Conservation (phyloP, 2,113 vertebrate species). For the Rhipidura dahli region DNA sequence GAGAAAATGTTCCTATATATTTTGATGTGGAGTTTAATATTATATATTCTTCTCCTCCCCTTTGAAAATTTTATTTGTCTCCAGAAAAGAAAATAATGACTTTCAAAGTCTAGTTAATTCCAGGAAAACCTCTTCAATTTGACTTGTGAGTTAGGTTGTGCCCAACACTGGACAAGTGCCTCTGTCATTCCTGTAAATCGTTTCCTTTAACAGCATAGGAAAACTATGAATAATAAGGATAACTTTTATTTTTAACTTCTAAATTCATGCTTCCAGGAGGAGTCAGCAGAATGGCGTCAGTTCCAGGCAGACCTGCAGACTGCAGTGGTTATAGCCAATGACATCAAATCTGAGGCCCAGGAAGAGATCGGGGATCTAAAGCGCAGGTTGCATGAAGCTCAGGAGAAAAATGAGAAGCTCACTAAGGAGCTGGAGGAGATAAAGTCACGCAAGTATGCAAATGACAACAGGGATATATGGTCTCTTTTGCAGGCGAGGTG, state of each 20-base stretch:
- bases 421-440: constrained; percentile 91
- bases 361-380: constrained; percentile 95
- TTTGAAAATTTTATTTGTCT: neutral
- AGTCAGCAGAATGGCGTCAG: constrained; percentile 95
- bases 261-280: constrained; percentile 75
- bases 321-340: constrained; percentile 94
- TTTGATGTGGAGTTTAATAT: neutral
- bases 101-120: neutral
- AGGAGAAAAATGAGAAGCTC: constrained; percentile 92
- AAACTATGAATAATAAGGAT: neutral
- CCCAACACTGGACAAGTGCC: neutral
- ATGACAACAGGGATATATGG: neutral
- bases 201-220: neutral
- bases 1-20: neutral
- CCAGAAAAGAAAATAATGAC: neutral
- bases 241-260: neutral
- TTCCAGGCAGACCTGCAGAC: constrained; percentile 97
- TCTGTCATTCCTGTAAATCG: neutral
- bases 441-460: constrained; percentile 90
- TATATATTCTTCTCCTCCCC: neutral
- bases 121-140: neutral
- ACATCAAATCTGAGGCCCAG: constrained; percentile 95
- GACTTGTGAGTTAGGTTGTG: neutral
- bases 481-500: too few relatives aligned
- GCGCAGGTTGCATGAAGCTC: constrained; percentile 85